phyloP scores from a whole-genome alignment of 2,888 invertebrate species.

The Vanessa cardui region DNA sequence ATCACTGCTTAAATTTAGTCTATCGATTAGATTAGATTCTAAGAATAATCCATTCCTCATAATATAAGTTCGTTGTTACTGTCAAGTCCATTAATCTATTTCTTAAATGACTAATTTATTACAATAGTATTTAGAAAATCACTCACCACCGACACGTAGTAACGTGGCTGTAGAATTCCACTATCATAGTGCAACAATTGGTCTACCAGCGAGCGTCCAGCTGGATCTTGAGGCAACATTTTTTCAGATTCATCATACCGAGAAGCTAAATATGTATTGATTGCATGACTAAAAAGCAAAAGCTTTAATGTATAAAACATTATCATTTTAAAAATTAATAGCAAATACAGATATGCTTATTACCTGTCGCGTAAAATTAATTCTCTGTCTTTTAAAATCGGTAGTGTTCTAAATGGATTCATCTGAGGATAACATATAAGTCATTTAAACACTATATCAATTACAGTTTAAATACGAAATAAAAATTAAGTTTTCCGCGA shows the following conservation, averaged over 20 bases:
- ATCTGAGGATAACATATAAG: conserved; percentile 61
- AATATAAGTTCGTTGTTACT: too few species aligned
- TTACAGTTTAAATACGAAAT: too few species aligned
- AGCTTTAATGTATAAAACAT: background rate
- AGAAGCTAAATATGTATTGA: conserved; percentile 58
- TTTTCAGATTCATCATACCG: conserved; percentile 51
- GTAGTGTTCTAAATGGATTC: conserved; percentile 85
- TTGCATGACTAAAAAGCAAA: conserved; percentile 57
- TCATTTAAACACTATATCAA: background rate
- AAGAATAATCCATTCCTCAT: too few species aligned
- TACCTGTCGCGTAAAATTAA: conserved; percentile 84
- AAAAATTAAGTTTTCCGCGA: too few species aligned
- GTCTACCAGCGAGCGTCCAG: conserved; percentile 56
- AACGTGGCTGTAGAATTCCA: conserved; percentile 60
- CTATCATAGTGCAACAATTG: conserved; percentile 61
- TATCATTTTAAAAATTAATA: background rate
- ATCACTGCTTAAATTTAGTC: too few species aligned
- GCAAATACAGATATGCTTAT: conserved; percentile 44
- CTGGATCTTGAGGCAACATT: conserved; percentile 57
- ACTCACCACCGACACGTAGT: conserved; percentile 59
- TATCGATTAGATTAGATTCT: too few species aligned
- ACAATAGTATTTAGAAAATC: background rate
- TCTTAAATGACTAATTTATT: too few species aligned
- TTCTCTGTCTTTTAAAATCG: conserved; percentile 84
- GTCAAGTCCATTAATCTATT: too few species aligned